A percentile compares a stretch with the other conserved stretches of the same genome.
These are phyloP conservation scores for Mobula birostris DNA, from an alignment of 2,113 vertebrate genomes.

Conservation along the genomic window DNA sequence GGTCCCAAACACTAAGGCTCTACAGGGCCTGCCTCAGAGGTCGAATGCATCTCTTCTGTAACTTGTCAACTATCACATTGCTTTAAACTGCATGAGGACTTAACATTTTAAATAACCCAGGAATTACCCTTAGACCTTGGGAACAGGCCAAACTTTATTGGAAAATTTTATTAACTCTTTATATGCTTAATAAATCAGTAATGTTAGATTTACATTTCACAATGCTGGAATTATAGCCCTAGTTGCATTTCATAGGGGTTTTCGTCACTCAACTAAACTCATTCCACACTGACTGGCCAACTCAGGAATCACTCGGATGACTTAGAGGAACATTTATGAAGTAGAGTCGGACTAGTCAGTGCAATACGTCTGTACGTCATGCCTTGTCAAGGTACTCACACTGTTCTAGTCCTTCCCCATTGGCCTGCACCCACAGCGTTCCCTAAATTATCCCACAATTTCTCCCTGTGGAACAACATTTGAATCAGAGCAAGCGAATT, in stretches of 20 bases:
- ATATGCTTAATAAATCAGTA: not conserved
- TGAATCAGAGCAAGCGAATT: no score
- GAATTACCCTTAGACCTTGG: not conserved
- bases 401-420: not conserved
- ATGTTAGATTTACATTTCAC: no score
- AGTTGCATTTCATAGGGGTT: not conserved
- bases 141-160: slow-evolving; percentile 11
- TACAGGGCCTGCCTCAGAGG: no score
- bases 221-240: not conserved
- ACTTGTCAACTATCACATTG: not conserved
- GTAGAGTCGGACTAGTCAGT: not conserved
- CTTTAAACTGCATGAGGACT: not conserved
- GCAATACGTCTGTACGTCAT: not conserved
- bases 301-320: not conserved
- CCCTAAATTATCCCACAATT: not conserved
- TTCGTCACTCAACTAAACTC: not conserved
- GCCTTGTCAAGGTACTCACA: not conserved
- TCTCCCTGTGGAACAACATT: not conserved
- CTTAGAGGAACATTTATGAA: not conserved
- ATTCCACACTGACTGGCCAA: not conserved
- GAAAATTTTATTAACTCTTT: slow-evolving; percentile 10
- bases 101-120: slow-evolving; percentile 20
- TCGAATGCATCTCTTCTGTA: not conserved
- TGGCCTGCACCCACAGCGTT: not conserved
- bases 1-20: not conserved